phyloP scores from a whole-genome alignment of 2,113 vertebrate species.

The Canis aureus region DNA sequence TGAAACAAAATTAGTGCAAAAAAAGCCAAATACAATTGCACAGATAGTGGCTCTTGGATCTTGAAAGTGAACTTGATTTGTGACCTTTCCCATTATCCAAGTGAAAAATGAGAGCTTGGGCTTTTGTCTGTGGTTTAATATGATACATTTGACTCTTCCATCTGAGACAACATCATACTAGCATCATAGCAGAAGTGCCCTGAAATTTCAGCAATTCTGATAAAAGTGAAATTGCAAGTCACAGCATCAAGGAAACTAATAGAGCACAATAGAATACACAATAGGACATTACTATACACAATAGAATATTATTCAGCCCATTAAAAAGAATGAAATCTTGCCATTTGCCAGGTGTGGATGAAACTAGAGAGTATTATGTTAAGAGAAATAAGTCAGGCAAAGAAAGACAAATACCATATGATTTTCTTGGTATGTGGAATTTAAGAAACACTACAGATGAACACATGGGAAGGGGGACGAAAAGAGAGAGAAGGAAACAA shows the following conservation, averaged over 20 bases:
- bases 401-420: too few relatives aligned
- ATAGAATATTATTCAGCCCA: background rate
- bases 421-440: too few relatives aligned
- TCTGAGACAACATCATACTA: background rate
- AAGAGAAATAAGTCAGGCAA: too few relatives aligned
- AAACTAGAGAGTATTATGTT: background rate
- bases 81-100: background rate
- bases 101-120: background rate
- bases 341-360: background rate
- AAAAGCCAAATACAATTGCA: slow-evolving; percentile 79
- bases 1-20: slow-evolving; percentile 93
- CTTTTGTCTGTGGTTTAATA: background rate
- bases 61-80: slow-evolving; percentile 39
- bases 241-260: background rate
- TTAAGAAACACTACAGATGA: too few relatives aligned
- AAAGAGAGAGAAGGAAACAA: too few relatives aligned
- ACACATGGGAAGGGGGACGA: too few relatives aligned
- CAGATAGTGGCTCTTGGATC: slow-evolving; percentile 76
- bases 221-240: background rate
- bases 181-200: background rate
- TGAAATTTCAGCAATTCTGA: background rate
- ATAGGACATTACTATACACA: background rate
- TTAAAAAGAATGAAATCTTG: background rate
- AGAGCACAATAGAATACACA: too few relatives aligned
- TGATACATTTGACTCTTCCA: background rate